phyloP scores from a whole-genome alignment of 2,113 vertebrate species.

The Calyptomena viridis region DNA sequence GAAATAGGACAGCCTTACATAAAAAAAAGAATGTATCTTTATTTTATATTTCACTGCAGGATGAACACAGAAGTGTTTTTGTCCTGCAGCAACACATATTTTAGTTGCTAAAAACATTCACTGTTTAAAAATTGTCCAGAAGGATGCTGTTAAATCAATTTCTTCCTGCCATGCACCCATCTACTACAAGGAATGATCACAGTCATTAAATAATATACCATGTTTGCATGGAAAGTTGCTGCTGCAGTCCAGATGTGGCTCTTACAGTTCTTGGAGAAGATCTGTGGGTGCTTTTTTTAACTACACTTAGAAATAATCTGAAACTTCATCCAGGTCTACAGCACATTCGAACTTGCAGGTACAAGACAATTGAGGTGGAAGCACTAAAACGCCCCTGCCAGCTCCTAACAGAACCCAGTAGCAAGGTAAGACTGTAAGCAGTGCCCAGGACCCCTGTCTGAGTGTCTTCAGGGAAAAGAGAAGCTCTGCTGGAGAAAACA shows the following conservation, averaged over 20 bases:
- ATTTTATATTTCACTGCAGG: neutral
- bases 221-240: neutral
- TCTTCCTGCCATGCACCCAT: neutral
- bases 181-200: neutral
- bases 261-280: neutral
- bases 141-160: neutral
- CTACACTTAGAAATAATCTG: neutral
- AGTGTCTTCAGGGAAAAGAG: neutral
- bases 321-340: neutral
- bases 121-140: neutral
- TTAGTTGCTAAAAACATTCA: neutral
- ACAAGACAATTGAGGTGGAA: neutral
- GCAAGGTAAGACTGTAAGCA: neutral
- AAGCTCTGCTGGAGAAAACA: neutral
- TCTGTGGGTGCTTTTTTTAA: no score
- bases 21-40: neutral
- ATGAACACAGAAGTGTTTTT: neutral
- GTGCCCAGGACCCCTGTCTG: neutral
- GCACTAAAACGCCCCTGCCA: neutral
- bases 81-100: neutral
- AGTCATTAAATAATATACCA: neutral
- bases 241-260: neutral
- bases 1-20: neutral
- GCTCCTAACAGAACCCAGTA: accelerated
- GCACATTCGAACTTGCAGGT: neutral